A percentile compares a stretch with the other conserved stretches of the same genome.
Evolutionary conservation across 2,888 invertebrate genomes (phyloP).

Genomic region (Himalopsyche japonica): DNA sequence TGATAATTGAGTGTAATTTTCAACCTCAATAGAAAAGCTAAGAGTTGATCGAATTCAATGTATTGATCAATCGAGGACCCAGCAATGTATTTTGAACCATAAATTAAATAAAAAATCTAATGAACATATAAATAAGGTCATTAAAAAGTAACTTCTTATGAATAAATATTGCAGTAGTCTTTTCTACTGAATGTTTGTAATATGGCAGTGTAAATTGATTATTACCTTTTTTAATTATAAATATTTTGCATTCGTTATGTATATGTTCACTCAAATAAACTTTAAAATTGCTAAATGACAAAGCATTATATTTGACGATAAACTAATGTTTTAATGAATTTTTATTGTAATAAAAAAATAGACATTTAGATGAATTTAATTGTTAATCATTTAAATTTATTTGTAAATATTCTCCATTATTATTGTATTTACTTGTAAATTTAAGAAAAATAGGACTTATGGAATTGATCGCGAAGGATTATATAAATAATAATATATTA

Average conservation of each 20-base stretch:
- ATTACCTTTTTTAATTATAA: neutral
- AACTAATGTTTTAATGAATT: neutral
- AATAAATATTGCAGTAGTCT: neutral
- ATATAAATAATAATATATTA: conserved; percentile 38
- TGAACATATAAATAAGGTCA: neutral
- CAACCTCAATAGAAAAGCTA: neutral
- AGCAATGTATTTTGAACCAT: neutral
- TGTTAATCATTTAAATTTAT: neutral
- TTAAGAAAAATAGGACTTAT: conserved; percentile 19
- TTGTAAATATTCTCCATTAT: conserved; percentile 12
- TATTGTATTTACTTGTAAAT: conserved; percentile 15
- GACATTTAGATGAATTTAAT: neutral
- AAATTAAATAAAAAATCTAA: neutral
- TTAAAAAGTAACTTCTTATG: neutral
- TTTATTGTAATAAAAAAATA: neutral
- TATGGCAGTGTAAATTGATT: neutral
- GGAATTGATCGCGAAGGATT: conserved; percentile 38
- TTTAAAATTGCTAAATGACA: neutral
- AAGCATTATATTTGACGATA: neutral
- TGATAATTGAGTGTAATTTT: too few relatives aligned
- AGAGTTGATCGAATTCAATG: neutral
- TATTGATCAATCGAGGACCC: neutral
- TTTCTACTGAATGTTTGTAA: neutral
- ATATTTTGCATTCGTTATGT: neutral
- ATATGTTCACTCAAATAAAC: neutral